Evolutionary conservation across 2,113 vertebrate genomes (phyloP), one percentile per base, ranked within the genome.

Genomic region (Cichladusa arquata): DNA sequence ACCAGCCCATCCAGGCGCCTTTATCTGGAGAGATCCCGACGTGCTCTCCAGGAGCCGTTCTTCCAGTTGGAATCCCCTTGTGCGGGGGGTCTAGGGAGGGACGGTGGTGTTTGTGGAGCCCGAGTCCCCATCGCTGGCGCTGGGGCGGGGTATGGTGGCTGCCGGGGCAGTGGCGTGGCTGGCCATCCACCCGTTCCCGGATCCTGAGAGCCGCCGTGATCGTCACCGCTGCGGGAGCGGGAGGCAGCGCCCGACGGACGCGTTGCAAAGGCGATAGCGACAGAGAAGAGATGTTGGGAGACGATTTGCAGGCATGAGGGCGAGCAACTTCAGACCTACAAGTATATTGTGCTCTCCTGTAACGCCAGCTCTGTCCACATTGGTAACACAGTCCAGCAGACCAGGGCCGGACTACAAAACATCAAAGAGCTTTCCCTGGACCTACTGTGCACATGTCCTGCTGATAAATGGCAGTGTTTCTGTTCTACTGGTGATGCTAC

Each of bases 101-200:
- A 20, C 36, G 8, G 6, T 6, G 65, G 57, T 45, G 65, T 45
- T 40, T 22, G 65, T 5, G 89, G 48, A 79, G 34, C 33, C 26
- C 20, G 38, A 6, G 19, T 7, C 48, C 38, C 5, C 38, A 0
- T 1, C 8, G 8, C 15, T 16, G 12, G 62, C 8, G 0, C 3
- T 15, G 54, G 67, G 54, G 33, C 58, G 40, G 34, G 48, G 13
- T 23, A 58, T 24, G 44, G 40, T 11, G 90, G 57, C 45, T 15
- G 57, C 58, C 5, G 40, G 20, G 74, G 61, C 29, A 5, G 31
- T 31, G 71, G 44, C 7, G 17, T 17, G 72, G 54, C 11, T 45
- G 57, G 26, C 34, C n/a, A 6, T 58, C 61, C 62, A 14, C 38
- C 74, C 26, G 2, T 11, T 51, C 61, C 8, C 13, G 1, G 12